phyloP scores from a whole-genome alignment of 2,888 invertebrate genomes.

The Drymonia ruficornis region DNA sequence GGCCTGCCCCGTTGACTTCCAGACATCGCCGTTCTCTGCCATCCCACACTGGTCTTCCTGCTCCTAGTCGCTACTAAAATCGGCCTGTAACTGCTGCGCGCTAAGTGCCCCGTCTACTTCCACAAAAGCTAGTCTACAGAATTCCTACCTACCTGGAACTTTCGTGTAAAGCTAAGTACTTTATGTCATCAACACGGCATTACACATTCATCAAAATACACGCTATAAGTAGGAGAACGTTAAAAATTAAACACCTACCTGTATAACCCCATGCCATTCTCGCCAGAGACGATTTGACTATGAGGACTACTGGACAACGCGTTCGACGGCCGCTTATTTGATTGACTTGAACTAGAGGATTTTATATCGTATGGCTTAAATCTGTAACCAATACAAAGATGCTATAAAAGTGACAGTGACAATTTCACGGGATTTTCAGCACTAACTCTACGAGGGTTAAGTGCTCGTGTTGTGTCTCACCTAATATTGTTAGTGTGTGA shows the following conservation, averaged over 20 bases:
- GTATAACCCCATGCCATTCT: slow-evolving; percentile 78
- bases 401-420: slow-evolving; percentile 5
- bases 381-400: slow-evolving; percentile 40
- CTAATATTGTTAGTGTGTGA: slow-evolving; percentile 77
- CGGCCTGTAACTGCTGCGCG: too few relatives aligned
- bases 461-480: slow-evolving; percentile 39
- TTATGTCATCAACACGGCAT: too few relatives aligned
- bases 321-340: slow-evolving; percentile 73
- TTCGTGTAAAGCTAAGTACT: background rate
- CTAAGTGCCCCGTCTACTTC: too few relatives aligned
- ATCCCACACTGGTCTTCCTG: too few relatives aligned
- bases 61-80: too few relatives aligned
- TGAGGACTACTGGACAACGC: slow-evolving; percentile 67
- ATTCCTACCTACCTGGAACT: too few relatives aligned
- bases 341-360: slow-evolving; percentile 72
- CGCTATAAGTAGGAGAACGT: too few relatives aligned
- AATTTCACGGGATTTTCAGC: background rate
- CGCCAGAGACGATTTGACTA: slow-evolving; percentile 62
- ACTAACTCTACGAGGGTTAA: background rate
- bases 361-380: slow-evolving; percentile 87
- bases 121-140: too few relatives aligned
- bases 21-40: too few relatives aligned
- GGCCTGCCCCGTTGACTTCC: too few relatives aligned
- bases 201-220: too few relatives aligned
- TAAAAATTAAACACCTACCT: slow-evolving; percentile 46